Evolutionary conservation across 2,888 invertebrate genomes (phyloP), one percentile per base, ranked within the genome.

Genomic region (Tachina fera): DNA sequence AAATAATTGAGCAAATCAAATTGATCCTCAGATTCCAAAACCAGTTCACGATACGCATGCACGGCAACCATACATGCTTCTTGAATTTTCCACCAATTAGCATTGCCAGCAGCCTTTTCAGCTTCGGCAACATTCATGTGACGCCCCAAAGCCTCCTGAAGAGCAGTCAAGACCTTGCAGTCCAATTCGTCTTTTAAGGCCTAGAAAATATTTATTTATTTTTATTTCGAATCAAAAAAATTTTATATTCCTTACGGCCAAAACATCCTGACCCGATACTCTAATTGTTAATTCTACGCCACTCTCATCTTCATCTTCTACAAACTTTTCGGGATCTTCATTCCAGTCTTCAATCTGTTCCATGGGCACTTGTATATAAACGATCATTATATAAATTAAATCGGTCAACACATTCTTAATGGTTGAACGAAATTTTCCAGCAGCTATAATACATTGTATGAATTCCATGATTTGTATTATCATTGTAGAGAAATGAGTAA

Each of bases 321-420:
- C 94, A 92, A 95, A 96, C 89, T 94, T 94, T 89, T 95, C 95
- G 0, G 95, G 94, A 92, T 95, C 95, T 22, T 93, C 93, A 58
- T 93, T 93, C 96, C 96, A 96, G 53, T 93, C 90, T 84, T 94
- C 93, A 56, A 94, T 94, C 93, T 96, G 95, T 85, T 95, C 95
- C 87, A 95, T 94, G 0, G 95, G 95, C 78, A 96, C 95, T 93
- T 96, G 95, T 93, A 95, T 95, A 88, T 95, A 96, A 19, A 95
- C 93, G 71, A 96, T 94, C 65, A 95, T 93, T 84, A 95, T 95
- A 89, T 95, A 96, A 80, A 96, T 93, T 10, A 96, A 92, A 89
- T 96, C 95, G 31, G 94, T 93, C 68, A 95, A 90, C 1, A 95
- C 94, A 88, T 94, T 94, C 88, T 94, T 94, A 13, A 96, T 93